Base-by-base conservation (phyloP, 1,140 invertebrate species). In the Euschistus heros region DNA sequence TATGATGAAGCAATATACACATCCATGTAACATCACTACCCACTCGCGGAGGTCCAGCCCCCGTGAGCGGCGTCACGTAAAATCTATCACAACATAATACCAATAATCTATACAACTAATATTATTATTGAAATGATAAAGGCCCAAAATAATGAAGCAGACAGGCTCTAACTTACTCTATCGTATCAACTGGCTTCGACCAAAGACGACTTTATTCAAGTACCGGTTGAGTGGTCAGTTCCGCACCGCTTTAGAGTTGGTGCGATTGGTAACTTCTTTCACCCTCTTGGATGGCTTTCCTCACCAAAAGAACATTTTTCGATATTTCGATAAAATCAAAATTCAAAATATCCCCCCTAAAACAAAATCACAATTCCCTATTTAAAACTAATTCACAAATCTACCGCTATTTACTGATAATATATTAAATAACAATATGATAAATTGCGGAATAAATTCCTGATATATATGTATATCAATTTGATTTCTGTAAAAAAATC, bases 31-130 rank as follows among this genome's bases (percentile, higher is more conserved):
- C 64, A 62, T 60, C 50, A 55, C 55, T 68, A 62, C 37, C 15
- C 18, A 33, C 55, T 66, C 62, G 52, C 57, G 52, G 63, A 68
- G 67, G 67, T 37, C 67, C 67, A 68, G 67, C 67, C 67, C 66
- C 59, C 30, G 63, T 66, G 62, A 68, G 62, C 17, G n/a, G 13
- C 17, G 10, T 57, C 54, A 65, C 42, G 55, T 42, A 30, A n/a
- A 20, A 52, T 65, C 64, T 55, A 57, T 60, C 46, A 65, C 44
- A 65, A 65, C 64, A 59, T 63, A 66, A 66, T 37, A 37, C 33
- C 65, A 66, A 57, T 44, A 47, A 55, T 52, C 44, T 44, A 55
- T 22, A 50, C n/a, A 33, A 30, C 60, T 66, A 66, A 60, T 60
- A 60, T 62, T 27, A 22, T 62, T 50, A 50, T 14, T 47, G 62